Evolutionary conservation across 2,888 invertebrate genomes (phyloP), one percentile per base, ranked within the genome.

Genomic region (Blera fallax): DNA sequence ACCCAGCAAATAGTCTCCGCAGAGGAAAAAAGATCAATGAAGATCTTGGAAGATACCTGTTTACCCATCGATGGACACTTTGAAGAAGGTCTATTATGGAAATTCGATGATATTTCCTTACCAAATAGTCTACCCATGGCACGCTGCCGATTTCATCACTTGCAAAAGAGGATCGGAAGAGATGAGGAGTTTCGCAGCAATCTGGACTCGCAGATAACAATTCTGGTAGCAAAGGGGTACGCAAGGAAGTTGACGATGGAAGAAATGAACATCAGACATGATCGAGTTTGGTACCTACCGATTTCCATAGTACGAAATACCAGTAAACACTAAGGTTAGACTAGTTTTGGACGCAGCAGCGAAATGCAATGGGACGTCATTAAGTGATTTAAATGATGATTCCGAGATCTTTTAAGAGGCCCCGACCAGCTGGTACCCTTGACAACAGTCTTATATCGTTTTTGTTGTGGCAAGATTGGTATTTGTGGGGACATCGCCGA

Each of bases 311-410:
- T 79, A 0, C 52, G 7, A 45, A 88, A 87, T 18, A 84, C 88
- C 5, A 89, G 89, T 24, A 90, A 90, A 64, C 88, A 87, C 1
- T 81, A 87, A 88, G 67, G 32, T 89, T 1, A 79, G 90, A 37
- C 50, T 90, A 4, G 90, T 90, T 0, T 90, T 85, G 85, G 90
- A 91, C 76, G 90, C 90, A 0, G 90, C 90, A 4, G 90, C 90
- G 0, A 88, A 87, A 50, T 84, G 73, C 4, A 60, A 88, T n/a
- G 90, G 89, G 4, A 52, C 87, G 0, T 87, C 87, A 6, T 70
- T 90, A 2, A 90, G 90, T 69, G 88, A 89, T 18, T 73, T 87
- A n/a, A n/a, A n/a, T n/a, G n/a, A n/a, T n/a, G n/a, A n/a, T n/a
- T n/a, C n/a, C n/a, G n/a, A n/a, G n/a, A n/a, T 8, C 69, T 92